These are phyloP conservation scores for Heliangelus exortis DNA, from an alignment of 2,797 vertebrate genomes.

Conservation along the genomic window DNA sequence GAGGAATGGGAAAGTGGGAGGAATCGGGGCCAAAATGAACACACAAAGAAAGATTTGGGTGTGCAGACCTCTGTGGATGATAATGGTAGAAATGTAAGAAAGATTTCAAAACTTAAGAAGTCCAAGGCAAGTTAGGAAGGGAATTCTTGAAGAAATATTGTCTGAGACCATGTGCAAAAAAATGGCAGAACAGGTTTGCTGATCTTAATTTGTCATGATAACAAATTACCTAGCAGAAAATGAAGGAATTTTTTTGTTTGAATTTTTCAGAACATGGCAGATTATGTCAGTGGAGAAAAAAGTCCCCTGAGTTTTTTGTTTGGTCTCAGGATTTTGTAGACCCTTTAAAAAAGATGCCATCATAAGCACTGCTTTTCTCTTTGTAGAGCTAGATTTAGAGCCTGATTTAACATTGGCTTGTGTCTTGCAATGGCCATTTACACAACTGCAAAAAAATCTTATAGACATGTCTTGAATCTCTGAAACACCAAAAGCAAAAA, in stretches of 20 bases:
- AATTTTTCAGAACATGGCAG: neutral
- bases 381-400: neutral
- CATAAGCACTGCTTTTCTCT: neutral
- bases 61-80: neutral
- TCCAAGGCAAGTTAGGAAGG: neutral
- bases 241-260: neutral
- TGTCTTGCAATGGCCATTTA: neutral
- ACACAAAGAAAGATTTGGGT: fast-evolving
- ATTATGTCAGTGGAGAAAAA: neutral
- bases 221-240: neutral
- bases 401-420: neutral
- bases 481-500: neutral
- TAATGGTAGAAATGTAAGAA: neutral
- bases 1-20: neutral
- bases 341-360: neutral
- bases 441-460: fast-evolving
- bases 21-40: fast-evolving
- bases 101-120: neutral
- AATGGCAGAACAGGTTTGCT: neutral
- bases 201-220: neutral
- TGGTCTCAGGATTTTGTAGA: neutral
- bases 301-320: neutral
- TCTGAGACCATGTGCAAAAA: neutral
- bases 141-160: neutral
- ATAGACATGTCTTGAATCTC: neutral